Percentiles rank a stretch among this genome's conserved stretches.
phyloP scores from a whole-genome alignment of 1,140 invertebrate species.

The Notospermus geniculatus region DNA sequence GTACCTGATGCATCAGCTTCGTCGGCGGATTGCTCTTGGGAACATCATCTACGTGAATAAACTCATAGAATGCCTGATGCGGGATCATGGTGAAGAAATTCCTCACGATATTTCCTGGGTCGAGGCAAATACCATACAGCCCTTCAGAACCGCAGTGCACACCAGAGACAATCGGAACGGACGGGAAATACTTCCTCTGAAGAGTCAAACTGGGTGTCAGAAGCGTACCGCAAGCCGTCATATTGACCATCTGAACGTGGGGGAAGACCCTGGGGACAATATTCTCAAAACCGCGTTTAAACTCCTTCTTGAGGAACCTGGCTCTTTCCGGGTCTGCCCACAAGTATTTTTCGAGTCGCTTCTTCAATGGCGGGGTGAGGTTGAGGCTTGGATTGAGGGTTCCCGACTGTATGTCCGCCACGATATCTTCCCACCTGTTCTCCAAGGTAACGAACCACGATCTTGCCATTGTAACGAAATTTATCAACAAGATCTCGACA shows the following conservation, averaged over 20 bases:
- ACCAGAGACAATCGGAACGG: neutral
- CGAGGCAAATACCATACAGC: neutral
- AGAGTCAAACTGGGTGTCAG: neutral
- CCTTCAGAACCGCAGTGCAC: neutral
- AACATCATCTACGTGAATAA: neutral
- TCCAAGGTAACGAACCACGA: neutral
- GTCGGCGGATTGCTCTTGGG: neutral
- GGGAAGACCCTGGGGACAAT: neutral
- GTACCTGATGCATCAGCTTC: neutral
- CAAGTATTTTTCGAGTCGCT: neutral
- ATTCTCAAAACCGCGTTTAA: conserved; percentile 1
- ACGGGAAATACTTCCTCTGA: neutral
- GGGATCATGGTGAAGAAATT: neutral
- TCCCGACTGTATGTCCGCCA: neutral
- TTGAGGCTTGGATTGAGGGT: neutral
- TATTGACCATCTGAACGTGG: neutral
- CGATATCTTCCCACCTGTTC: neutral
- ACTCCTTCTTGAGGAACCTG: neutral
- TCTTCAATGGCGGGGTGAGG: neutral
- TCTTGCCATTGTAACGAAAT: neutral
- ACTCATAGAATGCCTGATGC: neutral
- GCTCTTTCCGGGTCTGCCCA: neutral
- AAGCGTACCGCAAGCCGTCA: neutral
- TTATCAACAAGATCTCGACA: neutral
- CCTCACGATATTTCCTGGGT: neutral